phyloP scores from a whole-genome alignment of 2,797 vertebrate species.

The Sebastes nivosus region DNA sequence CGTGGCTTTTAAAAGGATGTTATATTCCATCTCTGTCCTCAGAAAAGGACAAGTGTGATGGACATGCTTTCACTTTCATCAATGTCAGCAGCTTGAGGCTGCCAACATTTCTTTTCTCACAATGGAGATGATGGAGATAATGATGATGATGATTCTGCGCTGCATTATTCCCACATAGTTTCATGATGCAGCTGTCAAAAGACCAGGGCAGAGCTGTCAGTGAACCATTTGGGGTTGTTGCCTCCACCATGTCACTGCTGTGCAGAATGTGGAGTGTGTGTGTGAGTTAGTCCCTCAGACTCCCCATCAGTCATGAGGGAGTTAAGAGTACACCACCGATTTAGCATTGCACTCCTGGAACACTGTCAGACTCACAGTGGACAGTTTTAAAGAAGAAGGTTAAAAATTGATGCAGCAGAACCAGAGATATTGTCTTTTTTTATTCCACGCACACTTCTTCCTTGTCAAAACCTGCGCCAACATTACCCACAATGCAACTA shows the following conservation, averaged over 20 bases:
- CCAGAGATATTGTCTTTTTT: not conserved
- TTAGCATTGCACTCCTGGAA: not conserved
- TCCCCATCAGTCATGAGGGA: constrained; percentile 8
- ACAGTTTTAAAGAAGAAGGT: too few relatives aligned
- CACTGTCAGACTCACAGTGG: not conserved
- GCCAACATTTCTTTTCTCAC: not conserved
- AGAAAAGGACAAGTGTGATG: not conserved
- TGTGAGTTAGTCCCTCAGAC: constrained; percentile 43
- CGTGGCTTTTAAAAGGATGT: constrained; percentile 18
- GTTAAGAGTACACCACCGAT: not conserved
- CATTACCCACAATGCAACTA: not conserved
- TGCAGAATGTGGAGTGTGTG: constrained; percentile 63
- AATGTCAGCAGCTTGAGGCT: not conserved
- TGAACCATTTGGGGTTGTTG: constrained; percentile 29
- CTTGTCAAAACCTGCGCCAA: not conserved
- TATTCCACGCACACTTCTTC: not conserved
- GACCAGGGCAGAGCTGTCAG: constrained; percentile 20
- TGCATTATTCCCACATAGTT: constrained; percentile 5
- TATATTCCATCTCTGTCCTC: constrained; percentile 21
- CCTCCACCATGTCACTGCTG: constrained; percentile 24
- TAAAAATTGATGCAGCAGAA: too few relatives aligned
- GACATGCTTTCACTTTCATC: constrained; percentile 1
- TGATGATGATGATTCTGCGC: not conserved
- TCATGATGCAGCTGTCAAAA: constrained; percentile 6
- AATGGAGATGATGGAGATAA: not conserved